phyloP scores from a whole-genome alignment of 2,113 vertebrate species.

The Marcusenius ussheri region DNA sequence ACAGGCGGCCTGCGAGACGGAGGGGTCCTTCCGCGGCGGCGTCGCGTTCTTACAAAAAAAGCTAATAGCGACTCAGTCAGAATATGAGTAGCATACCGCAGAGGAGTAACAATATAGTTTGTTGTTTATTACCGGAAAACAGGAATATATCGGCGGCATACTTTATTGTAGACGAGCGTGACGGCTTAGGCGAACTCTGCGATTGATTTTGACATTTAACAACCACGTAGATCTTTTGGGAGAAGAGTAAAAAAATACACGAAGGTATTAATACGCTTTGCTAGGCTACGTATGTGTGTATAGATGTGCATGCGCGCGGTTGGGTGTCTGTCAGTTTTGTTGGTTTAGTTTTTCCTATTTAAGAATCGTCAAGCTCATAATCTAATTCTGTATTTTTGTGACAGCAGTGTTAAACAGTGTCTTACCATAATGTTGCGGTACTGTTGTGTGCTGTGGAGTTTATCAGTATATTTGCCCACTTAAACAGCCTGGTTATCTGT shows the following conservation, averaged over 20 bases:
- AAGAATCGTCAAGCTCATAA: neutral
- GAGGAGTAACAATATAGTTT: neutral
- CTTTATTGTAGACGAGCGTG: neutral
- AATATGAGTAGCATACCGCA: conserved; percentile 10
- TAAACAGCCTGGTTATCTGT: neutral
- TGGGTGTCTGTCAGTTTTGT: neutral
- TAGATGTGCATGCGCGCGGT: neutral
- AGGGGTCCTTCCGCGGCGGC: conserved; percentile 31
- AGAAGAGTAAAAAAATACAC: conserved; percentile 1
- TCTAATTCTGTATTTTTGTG: neutral
- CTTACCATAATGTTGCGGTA: neutral
- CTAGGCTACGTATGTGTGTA: neutral
- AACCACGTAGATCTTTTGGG: neutral
- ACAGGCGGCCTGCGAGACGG: neutral
- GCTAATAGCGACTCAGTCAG: neutral
- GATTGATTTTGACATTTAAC: neutral
- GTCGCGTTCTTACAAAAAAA: neutral
- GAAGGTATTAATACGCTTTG: neutral
- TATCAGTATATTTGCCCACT: neutral
- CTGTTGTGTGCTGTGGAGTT: neutral
- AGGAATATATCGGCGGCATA: neutral
- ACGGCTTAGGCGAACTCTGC: neutral
- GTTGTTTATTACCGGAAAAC: neutral
- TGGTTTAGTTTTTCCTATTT: neutral
- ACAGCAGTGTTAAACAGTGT: neutral